Percentiles rank a stretch among this genome's conserved stretches.
Conservation (phyloP, 2,888 invertebrate species). For the Molanna angustata region DNA sequence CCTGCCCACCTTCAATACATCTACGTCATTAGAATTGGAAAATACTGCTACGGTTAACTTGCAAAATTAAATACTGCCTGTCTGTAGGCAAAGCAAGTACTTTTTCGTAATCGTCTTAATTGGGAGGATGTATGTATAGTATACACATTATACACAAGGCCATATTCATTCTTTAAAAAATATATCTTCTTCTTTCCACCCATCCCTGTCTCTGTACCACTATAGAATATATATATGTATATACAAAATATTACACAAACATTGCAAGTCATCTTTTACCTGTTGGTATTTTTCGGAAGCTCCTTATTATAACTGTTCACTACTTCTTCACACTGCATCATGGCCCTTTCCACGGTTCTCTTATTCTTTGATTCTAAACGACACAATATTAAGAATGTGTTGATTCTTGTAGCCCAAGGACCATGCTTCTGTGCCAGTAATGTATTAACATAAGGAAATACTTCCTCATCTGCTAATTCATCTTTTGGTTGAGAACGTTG, state of each 20-base stretch:
- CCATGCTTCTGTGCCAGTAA: slow-evolving; percentile 63
- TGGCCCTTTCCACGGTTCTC: slow-evolving; percentile 82
- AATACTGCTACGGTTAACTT: too few species aligned
- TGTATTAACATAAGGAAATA: slow-evolving; percentile 71
- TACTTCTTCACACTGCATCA: slow-evolving; percentile 82
- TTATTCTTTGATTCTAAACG: slow-evolving; percentile 72
- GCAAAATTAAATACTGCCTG: too few species aligned
- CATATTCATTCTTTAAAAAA: too few species aligned
- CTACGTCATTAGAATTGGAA: too few species aligned
- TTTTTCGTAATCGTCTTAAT: too few species aligned
- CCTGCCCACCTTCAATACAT: too few species aligned
- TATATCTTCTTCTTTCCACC: too few species aligned
- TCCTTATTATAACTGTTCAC: slow-evolving; percentile 52
- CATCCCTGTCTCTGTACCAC: neutral
- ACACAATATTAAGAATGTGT: slow-evolving; percentile 73
- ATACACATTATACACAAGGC: too few species aligned
- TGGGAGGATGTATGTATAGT: too few species aligned
- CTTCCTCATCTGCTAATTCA: slow-evolving; percentile 76
- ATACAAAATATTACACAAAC: neutral
- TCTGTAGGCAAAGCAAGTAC: too few species aligned
- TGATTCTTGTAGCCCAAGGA: slow-evolving; percentile 74
- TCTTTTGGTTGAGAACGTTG: slow-evolving; percentile 76
- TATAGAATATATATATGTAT: neutral
- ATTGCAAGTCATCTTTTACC: neutral
- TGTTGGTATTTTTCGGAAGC: too few species aligned